phyloP scores from a whole-genome alignment of 1,140 invertebrate species.

The Fopius arisanus region DNA sequence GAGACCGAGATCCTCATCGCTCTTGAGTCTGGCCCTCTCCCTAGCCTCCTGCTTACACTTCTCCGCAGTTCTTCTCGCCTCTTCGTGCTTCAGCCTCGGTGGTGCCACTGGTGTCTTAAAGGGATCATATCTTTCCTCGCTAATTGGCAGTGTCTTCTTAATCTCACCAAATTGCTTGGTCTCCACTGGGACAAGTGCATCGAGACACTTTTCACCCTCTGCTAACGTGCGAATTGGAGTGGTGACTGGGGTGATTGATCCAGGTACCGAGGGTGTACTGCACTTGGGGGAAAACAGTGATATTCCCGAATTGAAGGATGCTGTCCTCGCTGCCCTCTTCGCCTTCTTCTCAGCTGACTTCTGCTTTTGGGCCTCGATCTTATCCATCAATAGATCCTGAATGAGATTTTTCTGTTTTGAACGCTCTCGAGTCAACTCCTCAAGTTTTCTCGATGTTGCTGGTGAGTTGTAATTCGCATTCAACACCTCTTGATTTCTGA shows the following conservation, averaged over 20 bases:
- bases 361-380: constrained; percentile 75
- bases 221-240: constrained; percentile 48
- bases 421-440: constrained; percentile 73
- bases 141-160: constrained; percentile 2
- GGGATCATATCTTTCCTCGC: constrained; percentile 1
- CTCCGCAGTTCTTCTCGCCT: constrained; percentile 65
- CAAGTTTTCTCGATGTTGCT: constrained; percentile 67
- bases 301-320: constrained; percentile 47
- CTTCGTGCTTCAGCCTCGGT: constrained; percentile 61
- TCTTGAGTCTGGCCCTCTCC: constrained; percentile 73
- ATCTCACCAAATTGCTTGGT: neutral
- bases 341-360: constrained; percentile 69
- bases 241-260: constrained; percentile 39
- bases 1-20: constrained; percentile 76
- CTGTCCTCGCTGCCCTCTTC: constrained; percentile 58
- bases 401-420: constrained; percentile 76
- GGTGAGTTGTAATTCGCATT: constrained; percentile 57
- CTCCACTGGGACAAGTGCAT: constrained; percentile 13
- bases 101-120: constrained; percentile 64
- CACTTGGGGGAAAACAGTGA: constrained; percentile 45
- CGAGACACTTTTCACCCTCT: constrained; percentile 45
- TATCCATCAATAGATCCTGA: constrained; percentile 81
- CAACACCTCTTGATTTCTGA: constrained; percentile 39
- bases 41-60: constrained; percentile 73
- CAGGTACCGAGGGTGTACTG: constrained; percentile 19